These are phyloP conservation scores for Chalcis sispes DNA, from an alignment of 2,888 invertebrate species.

Conservation along the genomic window DNA sequence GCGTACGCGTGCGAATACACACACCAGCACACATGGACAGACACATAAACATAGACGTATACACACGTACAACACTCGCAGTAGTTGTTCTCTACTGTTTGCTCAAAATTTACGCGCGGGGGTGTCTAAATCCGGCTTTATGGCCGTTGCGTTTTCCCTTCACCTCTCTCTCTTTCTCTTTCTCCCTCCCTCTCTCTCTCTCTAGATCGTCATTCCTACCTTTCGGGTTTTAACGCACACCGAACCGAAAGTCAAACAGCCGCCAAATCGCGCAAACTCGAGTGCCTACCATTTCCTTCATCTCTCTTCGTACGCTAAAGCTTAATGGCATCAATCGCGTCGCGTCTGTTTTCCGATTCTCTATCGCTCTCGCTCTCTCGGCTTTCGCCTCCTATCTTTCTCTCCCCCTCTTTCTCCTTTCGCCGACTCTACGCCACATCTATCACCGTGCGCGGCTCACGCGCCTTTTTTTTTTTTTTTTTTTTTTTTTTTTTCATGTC, in stretches of 20 bases:
- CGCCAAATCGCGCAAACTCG: neutral
- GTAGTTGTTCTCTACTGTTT: too few relatives aligned
- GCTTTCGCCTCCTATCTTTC: too few relatives aligned
- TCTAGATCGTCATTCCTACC: neutral
- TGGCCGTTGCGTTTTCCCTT: neutral
- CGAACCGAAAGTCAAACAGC: slow-evolving; percentile 36
- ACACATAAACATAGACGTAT: too few relatives aligned
- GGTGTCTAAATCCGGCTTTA: too few relatives aligned
- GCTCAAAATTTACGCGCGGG: too few relatives aligned
- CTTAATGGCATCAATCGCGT: slow-evolving; percentile 51
- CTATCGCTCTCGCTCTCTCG: too few relatives aligned
- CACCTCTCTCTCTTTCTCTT: neutral
- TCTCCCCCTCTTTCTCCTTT: too few relatives aligned
- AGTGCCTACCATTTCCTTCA: neutral
- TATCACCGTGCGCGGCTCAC: slow-evolving; percentile 13
- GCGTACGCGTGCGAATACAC: too few relatives aligned
- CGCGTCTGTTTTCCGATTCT: slow-evolving; percentile 19
- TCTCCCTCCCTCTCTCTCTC: neutral
- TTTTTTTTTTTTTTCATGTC: too few relatives aligned
- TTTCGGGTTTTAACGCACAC: neutral
- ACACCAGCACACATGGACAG: too few relatives aligned
- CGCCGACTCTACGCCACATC: too few relatives aligned
- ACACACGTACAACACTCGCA: too few relatives aligned
- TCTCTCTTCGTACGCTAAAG: neutral
- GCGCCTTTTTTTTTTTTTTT: slow-evolving; percentile 13